Evolutionary conservation across 2,797 vertebrate species (phyloP).

Genomic region (Neosalanx taihuensis): DNA sequence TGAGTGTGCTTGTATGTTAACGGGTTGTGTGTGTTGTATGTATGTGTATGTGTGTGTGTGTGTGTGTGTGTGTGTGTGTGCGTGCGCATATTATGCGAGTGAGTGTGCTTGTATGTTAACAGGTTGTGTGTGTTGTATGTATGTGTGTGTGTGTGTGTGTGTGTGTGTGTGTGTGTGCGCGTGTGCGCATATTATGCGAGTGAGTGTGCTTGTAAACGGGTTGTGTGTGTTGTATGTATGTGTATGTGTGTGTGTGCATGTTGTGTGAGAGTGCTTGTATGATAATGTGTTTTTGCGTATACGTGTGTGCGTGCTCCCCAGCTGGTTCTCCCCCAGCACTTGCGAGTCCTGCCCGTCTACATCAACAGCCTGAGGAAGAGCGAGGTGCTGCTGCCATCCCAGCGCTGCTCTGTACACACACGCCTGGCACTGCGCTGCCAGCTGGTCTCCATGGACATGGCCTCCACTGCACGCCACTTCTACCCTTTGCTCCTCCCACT

Average conservation of each 20-base stretch:
- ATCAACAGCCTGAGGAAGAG: slow-evolving; percentile 80
- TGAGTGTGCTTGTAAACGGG: no score
- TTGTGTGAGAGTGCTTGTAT: neutral
- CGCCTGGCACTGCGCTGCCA: slow-evolving; percentile 71
- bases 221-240: no score
- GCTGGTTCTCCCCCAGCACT: slow-evolving; percentile 76
- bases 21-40: neutral
- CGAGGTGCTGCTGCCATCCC: slow-evolving; percentile 74
- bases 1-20: no score
- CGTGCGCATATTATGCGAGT: no score
- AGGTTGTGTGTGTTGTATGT: neutral
- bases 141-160: neutral
- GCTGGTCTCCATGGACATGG: slow-evolving; percentile 69
- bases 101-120: no score
- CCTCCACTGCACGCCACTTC: slow-evolving; percentile 65
- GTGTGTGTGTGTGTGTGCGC: no score
- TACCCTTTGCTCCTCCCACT: slow-evolving; percentile 73
- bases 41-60: neutral
- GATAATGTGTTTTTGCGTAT: neutral
- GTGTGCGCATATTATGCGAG: neutral
- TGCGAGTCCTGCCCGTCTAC: slow-evolving; percentile 75
- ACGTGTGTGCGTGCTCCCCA: slow-evolving; percentile 30
- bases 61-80: no score
- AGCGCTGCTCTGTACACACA: slow-evolving; percentile 72
- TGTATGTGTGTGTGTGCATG: neutral